These are phyloP conservation scores for Drosophila tsacasi DNA, from an alignment of 1,140 invertebrate species.

Conservation along the genomic window DNA sequence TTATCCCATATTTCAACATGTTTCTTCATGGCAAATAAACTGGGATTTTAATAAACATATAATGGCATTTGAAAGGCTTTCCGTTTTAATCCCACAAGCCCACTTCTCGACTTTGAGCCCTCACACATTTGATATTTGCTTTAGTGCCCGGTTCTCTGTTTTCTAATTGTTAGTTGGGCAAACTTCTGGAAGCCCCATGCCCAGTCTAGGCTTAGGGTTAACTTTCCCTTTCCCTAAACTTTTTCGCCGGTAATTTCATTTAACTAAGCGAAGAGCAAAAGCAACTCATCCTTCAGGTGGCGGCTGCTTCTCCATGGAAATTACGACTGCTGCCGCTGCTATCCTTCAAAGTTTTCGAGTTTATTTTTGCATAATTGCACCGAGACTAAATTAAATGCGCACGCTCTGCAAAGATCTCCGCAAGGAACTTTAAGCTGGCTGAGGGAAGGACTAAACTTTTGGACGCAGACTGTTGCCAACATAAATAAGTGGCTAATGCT, in stretches of 20 bases:
- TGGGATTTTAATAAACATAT: slow-evolving; percentile 29
- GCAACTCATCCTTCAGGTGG: slow-evolving; percentile 30
- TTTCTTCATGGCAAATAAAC: neutral
- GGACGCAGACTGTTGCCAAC: slow-evolving; percentile 49
- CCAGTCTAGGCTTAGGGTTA: slow-evolving; percentile 22
- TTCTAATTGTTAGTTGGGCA: slow-evolving; percentile 72
- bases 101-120: neutral
- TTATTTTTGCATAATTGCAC: slow-evolving; percentile 79
- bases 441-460: slow-evolving; percentile 38
- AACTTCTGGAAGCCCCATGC: slow-evolving; percentile 45
- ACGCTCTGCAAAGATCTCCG: slow-evolving; percentile 40
- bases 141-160: slow-evolving; percentile 26
- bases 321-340: slow-evolving; percentile 25
- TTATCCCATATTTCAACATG: neutral
- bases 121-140: slow-evolving; percentile 45
- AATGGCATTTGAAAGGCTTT: slow-evolving; percentile 4
- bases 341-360: slow-evolving; percentile 60
- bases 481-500: slow-evolving; percentile 52
- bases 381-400: slow-evolving; percentile 75
- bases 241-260: slow-evolving; percentile 66
- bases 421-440: slow-evolving; percentile 52
- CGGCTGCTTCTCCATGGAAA: slow-evolving; percentile 3
- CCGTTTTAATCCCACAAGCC: slow-evolving; percentile 22
- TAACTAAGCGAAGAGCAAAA: slow-evolving; percentile 57
- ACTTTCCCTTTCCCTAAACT: slow-evolving; percentile 55